Conservation (phyloP, 2,113 vertebrate species). For the Dascyllus trimaculatus region DNA sequence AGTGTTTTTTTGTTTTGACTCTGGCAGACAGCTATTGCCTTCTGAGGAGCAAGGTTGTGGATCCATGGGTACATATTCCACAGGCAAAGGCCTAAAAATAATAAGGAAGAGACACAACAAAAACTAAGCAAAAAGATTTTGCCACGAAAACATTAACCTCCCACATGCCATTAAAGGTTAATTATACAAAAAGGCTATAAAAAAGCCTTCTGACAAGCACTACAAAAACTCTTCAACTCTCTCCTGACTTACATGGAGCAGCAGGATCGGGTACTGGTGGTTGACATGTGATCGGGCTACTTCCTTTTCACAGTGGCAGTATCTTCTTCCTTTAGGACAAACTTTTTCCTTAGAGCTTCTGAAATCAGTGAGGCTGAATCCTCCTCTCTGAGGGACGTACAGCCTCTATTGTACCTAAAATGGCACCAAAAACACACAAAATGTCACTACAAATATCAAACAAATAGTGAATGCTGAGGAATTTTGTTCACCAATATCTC, state of each 20-base stretch:
- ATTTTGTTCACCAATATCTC: not conserved
- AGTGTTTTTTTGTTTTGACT: conserved; percentile 52
- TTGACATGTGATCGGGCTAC: conserved; percentile 57
- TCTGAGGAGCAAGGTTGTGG: conserved; percentile 51
- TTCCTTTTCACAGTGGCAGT: conserved; percentile 83
- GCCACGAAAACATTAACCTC: conserved; percentile 4
- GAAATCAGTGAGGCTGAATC: conserved; percentile 94
- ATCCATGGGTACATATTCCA: conserved; percentile 74
- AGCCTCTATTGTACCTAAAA: conserved; percentile 87
- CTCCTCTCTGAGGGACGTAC: conserved; percentile 91
- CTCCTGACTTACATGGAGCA: conserved; percentile 74
- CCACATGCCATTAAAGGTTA: conserved; percentile 5
- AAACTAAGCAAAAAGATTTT: conserved; percentile 30
- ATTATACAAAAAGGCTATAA: conserved; percentile 2
- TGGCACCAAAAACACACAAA: not conserved
- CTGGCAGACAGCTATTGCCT: conserved; percentile 53
- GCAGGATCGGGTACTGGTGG: conserved; percentile 37
- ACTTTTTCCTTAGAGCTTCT: conserved; percentile 94
- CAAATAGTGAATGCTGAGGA: not conserved
- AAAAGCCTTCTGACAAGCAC: not conserved
- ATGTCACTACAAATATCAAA: not conserved
- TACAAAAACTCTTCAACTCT: not conserved
- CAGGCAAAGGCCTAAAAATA: conserved; percentile 75
- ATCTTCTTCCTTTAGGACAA: conserved; percentile 94
- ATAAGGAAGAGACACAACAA: conserved; percentile 42